A percentile compares a stretch with the other conserved stretches of the same genome.
Evolutionary conservation across 2,888 invertebrate species (phyloP).

Genomic region (Helicoverpa assulta): DNA sequence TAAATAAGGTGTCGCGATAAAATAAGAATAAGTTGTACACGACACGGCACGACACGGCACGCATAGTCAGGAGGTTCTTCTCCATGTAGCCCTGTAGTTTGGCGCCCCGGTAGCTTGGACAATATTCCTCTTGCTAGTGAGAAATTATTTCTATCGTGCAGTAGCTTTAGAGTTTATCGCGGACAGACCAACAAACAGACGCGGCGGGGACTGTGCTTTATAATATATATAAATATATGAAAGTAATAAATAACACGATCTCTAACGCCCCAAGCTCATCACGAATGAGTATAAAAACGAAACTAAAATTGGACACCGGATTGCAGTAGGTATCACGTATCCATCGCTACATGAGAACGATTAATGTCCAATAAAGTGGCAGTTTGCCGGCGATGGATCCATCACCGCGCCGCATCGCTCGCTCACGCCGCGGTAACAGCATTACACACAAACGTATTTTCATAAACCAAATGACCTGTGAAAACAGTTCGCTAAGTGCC

Average conservation of each 20-base stretch:
- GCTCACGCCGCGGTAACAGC: slow-evolving; percentile 38
- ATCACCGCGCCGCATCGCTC: slow-evolving; percentile 52
- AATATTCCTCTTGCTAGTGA: no score
- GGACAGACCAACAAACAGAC: no score
- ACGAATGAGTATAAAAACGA: slow-evolving; percentile 36
- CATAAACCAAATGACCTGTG: slow-evolving; percentile 47
- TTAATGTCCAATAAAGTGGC: slow-evolving; percentile 64
- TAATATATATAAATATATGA: neutral
- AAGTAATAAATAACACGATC: slow-evolving; percentile 14
- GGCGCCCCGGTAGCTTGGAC: no score
- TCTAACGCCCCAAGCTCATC: slow-evolving; percentile 37
- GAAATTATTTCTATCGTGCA: no score
- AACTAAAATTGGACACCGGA: slow-evolving; percentile 38
- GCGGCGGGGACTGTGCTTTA: no score
- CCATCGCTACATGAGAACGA: slow-evolving; percentile 59
- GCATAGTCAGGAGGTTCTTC: no score
- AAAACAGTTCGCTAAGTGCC: slow-evolving; percentile 30
- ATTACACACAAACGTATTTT: slow-evolving; percentile 48
- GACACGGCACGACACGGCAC: no score
- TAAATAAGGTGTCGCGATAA: no score
- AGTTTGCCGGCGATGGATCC: slow-evolving; percentile 57
- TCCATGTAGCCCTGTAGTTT: no score
- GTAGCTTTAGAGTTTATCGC: no score
- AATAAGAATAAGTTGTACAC: no score
- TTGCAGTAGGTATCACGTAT: slow-evolving; percentile 56